Conservation (phyloP, 2,797 vertebrate species). For the Hydrophis major region DNA sequence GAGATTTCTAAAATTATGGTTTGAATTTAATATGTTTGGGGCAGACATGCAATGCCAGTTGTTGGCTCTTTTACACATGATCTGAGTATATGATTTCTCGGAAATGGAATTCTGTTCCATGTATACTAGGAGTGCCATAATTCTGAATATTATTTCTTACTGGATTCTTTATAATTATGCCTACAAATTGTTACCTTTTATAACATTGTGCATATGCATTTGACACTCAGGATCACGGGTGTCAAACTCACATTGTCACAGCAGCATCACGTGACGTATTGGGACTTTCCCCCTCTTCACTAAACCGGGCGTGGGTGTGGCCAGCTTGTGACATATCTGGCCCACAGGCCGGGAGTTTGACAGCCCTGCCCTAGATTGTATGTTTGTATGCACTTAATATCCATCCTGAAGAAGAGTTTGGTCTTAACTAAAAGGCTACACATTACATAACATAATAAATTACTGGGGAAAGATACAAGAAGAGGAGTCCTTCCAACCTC, state of each 20-base stretch:
- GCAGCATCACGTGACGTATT: too few species aligned
- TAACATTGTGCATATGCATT: background rate
- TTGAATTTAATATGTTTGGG: background rate
- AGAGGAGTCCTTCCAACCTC: background rate
- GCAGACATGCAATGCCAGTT: background rate
- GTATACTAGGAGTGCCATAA: background rate
- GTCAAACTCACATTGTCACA: too few species aligned
- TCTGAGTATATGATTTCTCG: background rate
- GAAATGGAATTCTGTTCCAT: background rate
- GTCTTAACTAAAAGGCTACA: background rate
- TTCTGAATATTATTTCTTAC: background rate
- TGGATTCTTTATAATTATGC: background rate
- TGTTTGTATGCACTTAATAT: background rate
- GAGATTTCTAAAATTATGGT: background rate
- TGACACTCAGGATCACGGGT: background rate
- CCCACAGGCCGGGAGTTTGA: too few species aligned
- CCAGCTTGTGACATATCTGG: too few species aligned
- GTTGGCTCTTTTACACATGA: background rate
- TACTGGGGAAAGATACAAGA: background rate
- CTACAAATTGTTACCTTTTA: background rate
- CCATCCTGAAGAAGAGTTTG: background rate
- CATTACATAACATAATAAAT: background rate
- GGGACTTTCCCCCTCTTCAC: too few species aligned
- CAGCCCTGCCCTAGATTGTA: background rate
- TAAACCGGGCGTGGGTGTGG: too few species aligned